A percentile compares a stretch with the other conserved stretches of the same genome.
Conservation (phyloP, 2,797 vertebrate genomes). For the Macropus fuliginosus region DNA sequence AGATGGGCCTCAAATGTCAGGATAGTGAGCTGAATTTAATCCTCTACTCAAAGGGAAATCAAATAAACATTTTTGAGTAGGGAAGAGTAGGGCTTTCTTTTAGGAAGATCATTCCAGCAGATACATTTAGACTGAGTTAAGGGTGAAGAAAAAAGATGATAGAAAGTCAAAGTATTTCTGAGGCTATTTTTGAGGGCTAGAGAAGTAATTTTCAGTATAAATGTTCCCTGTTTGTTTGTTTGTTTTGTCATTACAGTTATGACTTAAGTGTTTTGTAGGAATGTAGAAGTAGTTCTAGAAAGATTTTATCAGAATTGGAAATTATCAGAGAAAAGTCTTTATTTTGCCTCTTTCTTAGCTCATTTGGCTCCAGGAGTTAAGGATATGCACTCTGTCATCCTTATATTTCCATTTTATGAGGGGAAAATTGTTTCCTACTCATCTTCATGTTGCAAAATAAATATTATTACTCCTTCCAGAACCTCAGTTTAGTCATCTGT, state of each 20-base stretch:
- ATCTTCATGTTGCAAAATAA: background rate
- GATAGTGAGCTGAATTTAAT: background rate
- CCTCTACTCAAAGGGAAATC: background rate
- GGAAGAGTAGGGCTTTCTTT: background rate
- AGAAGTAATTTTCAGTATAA: background rate
- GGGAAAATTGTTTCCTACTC: background rate
- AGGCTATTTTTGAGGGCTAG: background rate
- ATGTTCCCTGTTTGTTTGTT: background rate
- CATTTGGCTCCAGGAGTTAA: background rate
- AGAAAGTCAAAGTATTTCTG: background rate
- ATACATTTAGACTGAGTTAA: background rate
- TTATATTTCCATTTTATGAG: background rate
- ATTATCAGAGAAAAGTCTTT: background rate
- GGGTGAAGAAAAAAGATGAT: background rate
- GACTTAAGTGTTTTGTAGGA: background rate
- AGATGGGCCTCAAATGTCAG: background rate
- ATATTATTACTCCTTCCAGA: background rate
- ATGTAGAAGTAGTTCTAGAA: background rate
- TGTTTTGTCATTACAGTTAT: background rate
- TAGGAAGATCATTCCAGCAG: background rate
- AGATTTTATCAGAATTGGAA: background rate
- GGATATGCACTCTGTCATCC: background rate
- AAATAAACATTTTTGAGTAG: background rate
- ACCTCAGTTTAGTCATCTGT: background rate
- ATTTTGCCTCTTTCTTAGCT: background rate